Conservation (phyloP, 2,113 vertebrate species). For the Benitochromis conjunctus region DNA sequence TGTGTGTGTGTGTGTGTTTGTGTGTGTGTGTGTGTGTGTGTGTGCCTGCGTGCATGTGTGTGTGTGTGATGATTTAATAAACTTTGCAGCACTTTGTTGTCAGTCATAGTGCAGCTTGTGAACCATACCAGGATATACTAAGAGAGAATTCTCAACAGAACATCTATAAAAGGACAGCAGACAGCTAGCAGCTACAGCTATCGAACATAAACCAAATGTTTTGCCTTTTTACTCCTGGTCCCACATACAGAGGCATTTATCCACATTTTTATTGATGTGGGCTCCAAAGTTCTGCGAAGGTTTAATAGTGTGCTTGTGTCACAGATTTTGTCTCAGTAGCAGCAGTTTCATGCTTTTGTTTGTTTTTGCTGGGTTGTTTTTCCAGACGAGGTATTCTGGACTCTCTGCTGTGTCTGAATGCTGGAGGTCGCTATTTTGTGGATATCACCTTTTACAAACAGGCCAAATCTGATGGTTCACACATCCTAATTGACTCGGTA, state of each 20-base stretch:
- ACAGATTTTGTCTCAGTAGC: not conserved
- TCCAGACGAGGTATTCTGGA: conserved; percentile 75
- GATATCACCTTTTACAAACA: conserved; percentile 78
- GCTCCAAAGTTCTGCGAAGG: not conserved
- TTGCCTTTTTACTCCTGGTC: not conserved
- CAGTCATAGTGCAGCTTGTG: not conserved
- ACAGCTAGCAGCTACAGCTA: not conserved
- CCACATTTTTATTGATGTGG: not conserved
- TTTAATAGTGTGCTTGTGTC: not conserved
- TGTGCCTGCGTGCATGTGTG: too few species aligned
- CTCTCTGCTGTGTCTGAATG: conserved; percentile 74
- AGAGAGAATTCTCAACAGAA: not conserved
- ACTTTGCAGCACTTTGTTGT: not conserved
- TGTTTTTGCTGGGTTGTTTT: not conserved
- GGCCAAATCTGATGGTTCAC: conserved; percentile 41
- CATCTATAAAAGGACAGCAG: not conserved
- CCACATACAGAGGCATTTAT: not conserved
- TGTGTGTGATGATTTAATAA: not conserved
- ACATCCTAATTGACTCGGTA: conserved; percentile 86
- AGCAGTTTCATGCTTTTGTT: not conserved
- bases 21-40: too few species aligned
- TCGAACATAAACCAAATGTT: rapidly evolving
- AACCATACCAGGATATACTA: not conserved
- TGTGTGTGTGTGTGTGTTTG: not conserved
- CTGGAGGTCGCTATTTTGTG: conserved; percentile 71